Evolutionary conservation across 2,113 vertebrate genomes (phyloP), one percentile per base, ranked within the genome.

Genomic region (Oxygymnocypris stewartii): DNA sequence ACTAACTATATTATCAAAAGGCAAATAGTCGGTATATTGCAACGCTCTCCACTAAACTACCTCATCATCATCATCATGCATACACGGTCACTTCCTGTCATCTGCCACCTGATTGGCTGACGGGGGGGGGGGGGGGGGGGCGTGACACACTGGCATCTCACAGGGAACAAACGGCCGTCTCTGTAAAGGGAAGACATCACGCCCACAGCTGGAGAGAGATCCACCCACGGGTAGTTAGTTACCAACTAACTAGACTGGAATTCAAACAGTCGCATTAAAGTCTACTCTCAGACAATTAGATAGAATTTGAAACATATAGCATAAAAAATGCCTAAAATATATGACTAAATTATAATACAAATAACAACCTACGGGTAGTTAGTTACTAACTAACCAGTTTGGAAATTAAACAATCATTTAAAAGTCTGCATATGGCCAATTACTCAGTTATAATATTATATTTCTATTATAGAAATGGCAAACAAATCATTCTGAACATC

Each of bases 21-120:
- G 85, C 79, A 82, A 86, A 86, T n/a, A 80, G 35, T 86, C 76
- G 69, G 63, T 80, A 86, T 86, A 86, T 86, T 86, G 85, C 85
- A 86, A 75, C 85, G 63, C 37, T 82, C 67, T 86, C 79, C 67
- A 49, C 28, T 81, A 85, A 44, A 69, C 75, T 79, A 54, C 28
- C 57, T n/a, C 82, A 20, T 23, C 63, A 47, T 75, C 73, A 79
- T 67, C 61, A 86, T 57, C 63, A n/a, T 73, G 8, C 63, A 81
- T 61, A 82, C 85, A 28, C 44, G 37, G 67, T 86, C 77, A 31
- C 81, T 83, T 83, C 81, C 65, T 74, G 47, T 57, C 54, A 31
- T 7, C 37, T 6, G 51, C 67, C 28, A 28, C 79, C 49, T 86
- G 76, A 86, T 80, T 86, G 78, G 69, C 85, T 63, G 67, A 86